Conservation (phyloP, 2,113 vertebrate genomes). For the Lipotes vexillifer region DNA sequence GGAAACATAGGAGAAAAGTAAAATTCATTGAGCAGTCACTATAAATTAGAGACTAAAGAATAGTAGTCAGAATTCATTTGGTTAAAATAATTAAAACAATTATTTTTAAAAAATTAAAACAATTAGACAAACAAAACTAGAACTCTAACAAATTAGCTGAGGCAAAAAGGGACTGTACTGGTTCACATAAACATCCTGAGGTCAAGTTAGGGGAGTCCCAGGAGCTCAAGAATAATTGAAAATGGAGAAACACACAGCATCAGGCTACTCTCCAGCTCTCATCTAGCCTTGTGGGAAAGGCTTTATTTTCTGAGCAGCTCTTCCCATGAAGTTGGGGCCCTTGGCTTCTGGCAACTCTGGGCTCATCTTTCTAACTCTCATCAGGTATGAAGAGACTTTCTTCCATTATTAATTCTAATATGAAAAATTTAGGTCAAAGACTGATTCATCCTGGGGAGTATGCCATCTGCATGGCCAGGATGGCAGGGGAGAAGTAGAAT, state of each 20-base stretch:
- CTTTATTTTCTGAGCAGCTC: neutral
- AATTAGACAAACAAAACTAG: neutral
- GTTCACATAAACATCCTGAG: neutral
- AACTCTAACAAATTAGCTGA: neutral
- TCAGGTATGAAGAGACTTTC: neutral
- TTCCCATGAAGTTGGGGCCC: neutral
- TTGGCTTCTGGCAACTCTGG: neutral
- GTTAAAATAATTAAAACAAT: neutral
- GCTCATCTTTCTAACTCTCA: neutral
- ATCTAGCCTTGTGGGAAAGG: neutral
- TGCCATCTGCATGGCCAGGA: neutral
- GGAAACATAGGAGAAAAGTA: neutral
- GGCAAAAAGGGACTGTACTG: neutral
- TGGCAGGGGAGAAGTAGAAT: neutral
- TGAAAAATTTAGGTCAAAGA: neutral
- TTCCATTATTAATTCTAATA: neutral
- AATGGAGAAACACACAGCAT: neutral
- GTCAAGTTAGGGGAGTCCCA: neutral
- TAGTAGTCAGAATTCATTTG: neutral
- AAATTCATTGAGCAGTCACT: neutral
- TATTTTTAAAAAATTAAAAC: neutral
- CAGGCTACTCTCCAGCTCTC: neutral
- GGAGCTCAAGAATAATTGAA: neutral
- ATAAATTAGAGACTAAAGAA: neutral
- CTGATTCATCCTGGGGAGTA: neutral